phyloP scores from a whole-genome alignment of 1,140 invertebrate genomes.

The Magallana ariakensis region DNA sequence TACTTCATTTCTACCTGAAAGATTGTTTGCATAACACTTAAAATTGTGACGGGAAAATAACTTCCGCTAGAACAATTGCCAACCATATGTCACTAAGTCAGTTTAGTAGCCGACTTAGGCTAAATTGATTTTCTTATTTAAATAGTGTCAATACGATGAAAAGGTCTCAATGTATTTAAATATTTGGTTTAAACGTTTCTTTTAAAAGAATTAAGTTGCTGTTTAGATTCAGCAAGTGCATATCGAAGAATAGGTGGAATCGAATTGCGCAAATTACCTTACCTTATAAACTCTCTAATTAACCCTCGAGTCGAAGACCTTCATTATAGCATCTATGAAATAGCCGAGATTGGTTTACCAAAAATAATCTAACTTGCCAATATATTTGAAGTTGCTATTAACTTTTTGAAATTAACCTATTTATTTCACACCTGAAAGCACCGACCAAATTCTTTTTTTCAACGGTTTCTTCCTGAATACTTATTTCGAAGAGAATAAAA shows the following conservation, averaged over 20 bases:
- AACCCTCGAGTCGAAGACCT: background rate
- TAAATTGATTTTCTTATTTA: constrained; percentile 30
- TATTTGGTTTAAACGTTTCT: constrained; percentile 33
- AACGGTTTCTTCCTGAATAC: too few species aligned
- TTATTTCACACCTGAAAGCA: background rate
- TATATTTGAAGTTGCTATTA: background rate
- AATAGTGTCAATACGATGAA: constrained; percentile 13
- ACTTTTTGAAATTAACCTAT: background rate
- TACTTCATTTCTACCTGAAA: constrained; percentile 34
- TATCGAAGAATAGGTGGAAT: constrained; percentile 17
- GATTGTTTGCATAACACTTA: constrained; percentile 36
- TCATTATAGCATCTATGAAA: background rate
- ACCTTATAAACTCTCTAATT: background rate
- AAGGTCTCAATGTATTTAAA: constrained; percentile 37
- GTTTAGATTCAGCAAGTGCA: constrained; percentile 31
- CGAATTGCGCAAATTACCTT: constrained; percentile 27
- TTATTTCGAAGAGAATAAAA: too few species aligned
- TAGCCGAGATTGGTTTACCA: background rate
- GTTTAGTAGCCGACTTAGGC: background rate
- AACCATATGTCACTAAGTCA: constrained; percentile 23
- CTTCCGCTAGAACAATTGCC: constrained; percentile 17
- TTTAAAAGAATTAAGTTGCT: constrained; percentile 25
- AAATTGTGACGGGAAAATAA: constrained; percentile 31
- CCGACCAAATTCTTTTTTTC: background rate
- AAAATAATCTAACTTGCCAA: background rate